phyloP scores from a whole-genome alignment of 2,797 vertebrate species.

The Hafferia zeledoni region DNA sequence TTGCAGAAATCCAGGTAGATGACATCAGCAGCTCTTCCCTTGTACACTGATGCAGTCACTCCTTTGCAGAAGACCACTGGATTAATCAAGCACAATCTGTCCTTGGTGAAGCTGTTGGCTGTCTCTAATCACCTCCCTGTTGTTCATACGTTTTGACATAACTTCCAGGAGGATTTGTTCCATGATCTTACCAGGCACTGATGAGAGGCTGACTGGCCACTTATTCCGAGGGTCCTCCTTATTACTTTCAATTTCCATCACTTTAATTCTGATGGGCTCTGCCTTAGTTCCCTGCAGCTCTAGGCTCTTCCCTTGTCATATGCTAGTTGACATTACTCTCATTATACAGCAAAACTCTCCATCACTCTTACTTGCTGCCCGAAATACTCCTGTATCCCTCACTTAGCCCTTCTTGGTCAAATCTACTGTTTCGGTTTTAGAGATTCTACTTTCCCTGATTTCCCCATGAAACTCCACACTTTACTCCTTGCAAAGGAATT shows the following conservation, averaged over 20 bases:
- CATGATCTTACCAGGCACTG: background rate
- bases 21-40: background rate
- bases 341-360: background rate
- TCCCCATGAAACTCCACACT: background rate
- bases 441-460: background rate
- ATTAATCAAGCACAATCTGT: background rate
- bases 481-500: background rate
- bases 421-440: background rate
- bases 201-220: background rate
- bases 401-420: background rate
- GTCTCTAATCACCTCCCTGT: background rate
- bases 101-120: background rate
- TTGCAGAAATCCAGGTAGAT: background rate
- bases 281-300: background rate
- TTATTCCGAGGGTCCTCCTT: background rate
- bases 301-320: background rate
- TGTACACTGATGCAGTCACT: background rate
- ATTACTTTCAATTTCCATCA: background rate
- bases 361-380: background rate
- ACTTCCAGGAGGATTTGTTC: background rate
- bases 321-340: background rate
- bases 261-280: background rate
- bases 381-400: background rate
- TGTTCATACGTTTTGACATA: background rate
- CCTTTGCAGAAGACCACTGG: background rate